Evolutionary conservation across 2,797 vertebrate genomes (phyloP).

Genomic region (Cossypha heuglini): DNA sequence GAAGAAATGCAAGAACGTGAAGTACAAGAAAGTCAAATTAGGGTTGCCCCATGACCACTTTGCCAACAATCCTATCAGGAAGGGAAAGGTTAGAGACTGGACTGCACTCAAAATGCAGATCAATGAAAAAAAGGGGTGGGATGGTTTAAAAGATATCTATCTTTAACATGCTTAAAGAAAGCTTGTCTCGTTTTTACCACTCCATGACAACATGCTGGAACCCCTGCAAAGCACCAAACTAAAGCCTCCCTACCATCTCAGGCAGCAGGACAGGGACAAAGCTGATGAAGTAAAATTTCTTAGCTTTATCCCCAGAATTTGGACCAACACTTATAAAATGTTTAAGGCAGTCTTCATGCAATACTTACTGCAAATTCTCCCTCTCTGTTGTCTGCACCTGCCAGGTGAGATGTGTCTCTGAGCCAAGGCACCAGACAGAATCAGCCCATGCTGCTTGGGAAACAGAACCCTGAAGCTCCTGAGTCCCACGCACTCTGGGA

Average conservation of each 20-base stretch:
- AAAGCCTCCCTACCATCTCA: background rate
- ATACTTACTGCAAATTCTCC: background rate
- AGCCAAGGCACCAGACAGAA: background rate
- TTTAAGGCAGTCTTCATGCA: background rate
- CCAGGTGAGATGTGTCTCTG: background rate
- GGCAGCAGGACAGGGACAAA: background rate
- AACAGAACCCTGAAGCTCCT: background rate
- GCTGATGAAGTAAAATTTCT: background rate
- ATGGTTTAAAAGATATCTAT: background rate
- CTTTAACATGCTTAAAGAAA: background rate
- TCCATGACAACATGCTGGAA: background rate
- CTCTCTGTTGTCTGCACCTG: background rate
- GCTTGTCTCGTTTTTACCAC: background rate
- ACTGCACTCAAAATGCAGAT: background rate
- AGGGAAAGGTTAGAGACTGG: background rate
- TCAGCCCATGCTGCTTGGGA: rapidly evolving
- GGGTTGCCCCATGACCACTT: background rate
- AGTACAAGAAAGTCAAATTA: background rate
- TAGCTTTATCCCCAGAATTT: background rate
- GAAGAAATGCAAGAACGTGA: background rate
- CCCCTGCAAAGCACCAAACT: background rate
- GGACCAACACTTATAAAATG: background rate
- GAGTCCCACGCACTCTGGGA: background rate
- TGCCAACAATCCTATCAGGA: background rate
- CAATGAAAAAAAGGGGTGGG: background rate